phyloP scores from a whole-genome alignment of 2,797 vertebrate species.

The Tapera naevia region DNA sequence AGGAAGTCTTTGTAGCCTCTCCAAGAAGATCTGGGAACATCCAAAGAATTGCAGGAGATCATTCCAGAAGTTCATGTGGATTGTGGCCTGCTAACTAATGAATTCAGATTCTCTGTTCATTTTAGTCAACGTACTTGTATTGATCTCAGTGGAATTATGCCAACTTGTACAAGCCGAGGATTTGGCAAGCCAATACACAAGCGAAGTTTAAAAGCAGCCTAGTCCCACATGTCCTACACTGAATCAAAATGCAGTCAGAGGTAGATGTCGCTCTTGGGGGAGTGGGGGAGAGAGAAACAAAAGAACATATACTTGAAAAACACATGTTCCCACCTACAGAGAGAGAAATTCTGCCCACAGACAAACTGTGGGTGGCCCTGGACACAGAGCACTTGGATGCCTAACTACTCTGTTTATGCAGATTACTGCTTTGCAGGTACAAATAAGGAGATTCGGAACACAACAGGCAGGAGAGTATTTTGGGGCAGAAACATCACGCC shows the following conservation, averaged over 20 bases:
- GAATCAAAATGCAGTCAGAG: slow-evolving; percentile 2
- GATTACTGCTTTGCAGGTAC: neutral
- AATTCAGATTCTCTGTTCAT: neutral
- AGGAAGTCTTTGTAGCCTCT: neutral
- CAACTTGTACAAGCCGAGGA: neutral
- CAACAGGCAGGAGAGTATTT: slow-evolving; percentile 21
- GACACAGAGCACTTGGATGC: neutral
- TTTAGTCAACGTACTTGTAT: neutral
- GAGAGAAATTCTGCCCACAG: neutral
- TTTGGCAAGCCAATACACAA: neutral
- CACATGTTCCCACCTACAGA: neutral
- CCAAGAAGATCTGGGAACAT: neutral
- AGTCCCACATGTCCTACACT: neutral
- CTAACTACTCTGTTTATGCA: neutral
- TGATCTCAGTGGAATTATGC: neutral
- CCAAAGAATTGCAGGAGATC: neutral
- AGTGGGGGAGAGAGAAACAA: neutral
- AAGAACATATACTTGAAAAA: slow-evolving; percentile 11
- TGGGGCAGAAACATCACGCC: slow-evolving; percentile 15
- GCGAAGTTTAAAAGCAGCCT: neutral
- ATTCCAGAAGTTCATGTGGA: neutral
- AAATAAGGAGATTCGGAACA: neutral
- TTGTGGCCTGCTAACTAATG: neutral
- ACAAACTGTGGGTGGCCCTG: neutral
- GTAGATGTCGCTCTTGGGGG: neutral